These are phyloP conservation scores for Phortica okadai DNA, from an alignment of 2,888 invertebrate genomes.

Conservation along the genomic window DNA sequence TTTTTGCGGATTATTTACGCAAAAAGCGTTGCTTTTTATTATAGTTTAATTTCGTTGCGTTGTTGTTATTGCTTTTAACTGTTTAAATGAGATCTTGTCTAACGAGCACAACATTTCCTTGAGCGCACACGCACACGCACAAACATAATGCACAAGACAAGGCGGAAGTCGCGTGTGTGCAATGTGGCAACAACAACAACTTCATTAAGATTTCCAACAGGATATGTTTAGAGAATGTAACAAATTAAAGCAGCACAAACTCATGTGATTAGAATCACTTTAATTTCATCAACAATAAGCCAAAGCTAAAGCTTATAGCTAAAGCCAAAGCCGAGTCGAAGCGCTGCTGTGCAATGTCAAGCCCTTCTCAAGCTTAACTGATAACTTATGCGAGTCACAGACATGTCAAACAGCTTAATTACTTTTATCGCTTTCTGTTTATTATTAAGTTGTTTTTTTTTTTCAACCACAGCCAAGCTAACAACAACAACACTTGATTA, in stretches of 20 bases:
- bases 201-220: conserved; percentile 32
- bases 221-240: conserved; percentile 43
- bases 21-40: background rate
- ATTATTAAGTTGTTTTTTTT: conserved; percentile 24
- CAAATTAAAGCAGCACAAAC: too few species aligned
- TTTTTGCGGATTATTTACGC: background rate
- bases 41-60: conserved; percentile 5
- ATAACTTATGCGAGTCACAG: conserved; percentile 47
- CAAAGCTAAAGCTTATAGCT: background rate
- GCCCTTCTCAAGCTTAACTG: conserved; percentile 29
- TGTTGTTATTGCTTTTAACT: background rate
- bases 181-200: background rate
- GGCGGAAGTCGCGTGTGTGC: conserved; percentile 29
- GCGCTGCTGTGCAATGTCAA: background rate
- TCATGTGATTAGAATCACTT: too few species aligned
- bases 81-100: background rate
- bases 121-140: background rate
- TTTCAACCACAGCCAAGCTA: too few species aligned
- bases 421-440: conserved; percentile 47
- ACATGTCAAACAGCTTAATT: conserved; percentile 50
- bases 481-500: background rate
- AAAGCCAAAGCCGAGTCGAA: background rate
- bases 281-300: background rate
- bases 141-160: background rate
- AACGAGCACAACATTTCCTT: conserved; percentile 7